phyloP scores from a whole-genome alignment of 2,113 vertebrate species.

The Myrmecobius fasciatus region DNA sequence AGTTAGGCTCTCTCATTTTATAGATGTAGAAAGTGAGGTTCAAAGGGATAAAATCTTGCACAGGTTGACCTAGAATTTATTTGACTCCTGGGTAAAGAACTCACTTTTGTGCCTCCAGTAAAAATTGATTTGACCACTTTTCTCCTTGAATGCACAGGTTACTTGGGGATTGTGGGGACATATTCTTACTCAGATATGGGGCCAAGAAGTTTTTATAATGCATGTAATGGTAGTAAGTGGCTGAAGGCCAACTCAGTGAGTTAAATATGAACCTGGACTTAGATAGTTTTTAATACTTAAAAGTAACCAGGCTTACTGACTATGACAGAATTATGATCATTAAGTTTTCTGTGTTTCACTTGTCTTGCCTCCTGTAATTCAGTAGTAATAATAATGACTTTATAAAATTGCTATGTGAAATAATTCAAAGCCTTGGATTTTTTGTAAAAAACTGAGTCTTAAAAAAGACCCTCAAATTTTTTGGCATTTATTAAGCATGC shows the following conservation, averaged over 20 bases:
- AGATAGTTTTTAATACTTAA: slow-evolving; percentile 12
- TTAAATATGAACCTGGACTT: slow-evolving; percentile 15
- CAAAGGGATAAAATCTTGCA: not conserved
- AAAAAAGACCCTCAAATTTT: too few species aligned
- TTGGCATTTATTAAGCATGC: slow-evolving; percentile 21
- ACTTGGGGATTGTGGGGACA: not conserved
- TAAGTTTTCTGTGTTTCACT: slow-evolving; percentile 35
- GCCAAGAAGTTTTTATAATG: not conserved
- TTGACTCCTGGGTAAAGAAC: not conserved
- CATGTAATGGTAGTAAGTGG: not conserved
- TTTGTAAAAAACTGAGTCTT: not conserved
- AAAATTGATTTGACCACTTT: not conserved
- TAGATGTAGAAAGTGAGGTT: not conserved
- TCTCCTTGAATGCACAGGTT: not conserved
- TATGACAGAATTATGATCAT: slow-evolving; percentile 24
- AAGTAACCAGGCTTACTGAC: slow-evolving; percentile 18
- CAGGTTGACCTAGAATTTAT: not conserved
- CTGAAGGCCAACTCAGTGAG: not conserved
- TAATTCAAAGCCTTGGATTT: slow-evolving; percentile 24
- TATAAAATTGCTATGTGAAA: slow-evolving; percentile 19
- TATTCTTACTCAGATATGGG: not conserved
- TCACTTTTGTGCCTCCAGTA: slow-evolving; percentile 14
- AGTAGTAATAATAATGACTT: slow-evolving; percentile 42
- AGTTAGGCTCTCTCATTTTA: not conserved
- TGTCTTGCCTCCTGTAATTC: not conserved